phyloP scores from a whole-genome alignment of 2,113 vertebrate genomes.

The Sinocyclocheilus rhinocerous region DNA sequence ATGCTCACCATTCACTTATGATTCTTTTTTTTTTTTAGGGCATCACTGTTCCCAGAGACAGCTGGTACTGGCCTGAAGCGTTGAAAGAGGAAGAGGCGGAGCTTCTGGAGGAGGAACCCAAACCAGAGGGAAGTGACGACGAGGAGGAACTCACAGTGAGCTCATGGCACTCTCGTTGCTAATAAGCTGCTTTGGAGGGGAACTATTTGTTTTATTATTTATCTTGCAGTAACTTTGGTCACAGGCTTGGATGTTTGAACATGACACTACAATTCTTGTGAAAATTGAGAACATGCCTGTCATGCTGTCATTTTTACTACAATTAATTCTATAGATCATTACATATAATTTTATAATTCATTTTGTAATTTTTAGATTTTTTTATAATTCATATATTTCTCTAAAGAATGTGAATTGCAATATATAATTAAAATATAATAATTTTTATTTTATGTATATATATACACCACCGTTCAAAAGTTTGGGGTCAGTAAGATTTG shows the following conservation, averaged over 20 bases:
- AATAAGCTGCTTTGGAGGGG: not conserved
- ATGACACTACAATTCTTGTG: too few species aligned
- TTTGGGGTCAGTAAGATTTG: too few species aligned
- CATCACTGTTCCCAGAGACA: slow-evolving; percentile 81
- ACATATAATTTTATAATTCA: too few species aligned
- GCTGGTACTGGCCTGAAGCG: slow-evolving; percentile 89
- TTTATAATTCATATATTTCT: too few species aligned
- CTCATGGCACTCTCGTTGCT: not conserved
- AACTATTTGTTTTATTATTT: not conserved
- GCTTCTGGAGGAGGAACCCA: slow-evolving; percentile 69
- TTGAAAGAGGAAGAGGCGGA: slow-evolving; percentile 75
- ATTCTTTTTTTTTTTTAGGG: slow-evolving; percentile 70
- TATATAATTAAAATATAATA: too few species aligned
- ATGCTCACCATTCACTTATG: not conserved
- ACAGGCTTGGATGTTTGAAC: not conserved
- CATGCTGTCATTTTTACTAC: not conserved
- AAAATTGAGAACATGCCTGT: too few species aligned
- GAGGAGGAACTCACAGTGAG: slow-evolving; percentile 82
- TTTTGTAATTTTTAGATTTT: too few species aligned
- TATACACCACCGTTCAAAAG: too few species aligned
- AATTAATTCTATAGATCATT: too few species aligned
- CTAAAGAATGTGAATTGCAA: too few species aligned
- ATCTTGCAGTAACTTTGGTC: not conserved
- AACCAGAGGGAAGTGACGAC: slow-evolving; percentile 61
- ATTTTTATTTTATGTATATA: too few species aligned